Conservation (phyloP, 2,888 invertebrate genomes). For the Micropterix aruncella region DNA sequence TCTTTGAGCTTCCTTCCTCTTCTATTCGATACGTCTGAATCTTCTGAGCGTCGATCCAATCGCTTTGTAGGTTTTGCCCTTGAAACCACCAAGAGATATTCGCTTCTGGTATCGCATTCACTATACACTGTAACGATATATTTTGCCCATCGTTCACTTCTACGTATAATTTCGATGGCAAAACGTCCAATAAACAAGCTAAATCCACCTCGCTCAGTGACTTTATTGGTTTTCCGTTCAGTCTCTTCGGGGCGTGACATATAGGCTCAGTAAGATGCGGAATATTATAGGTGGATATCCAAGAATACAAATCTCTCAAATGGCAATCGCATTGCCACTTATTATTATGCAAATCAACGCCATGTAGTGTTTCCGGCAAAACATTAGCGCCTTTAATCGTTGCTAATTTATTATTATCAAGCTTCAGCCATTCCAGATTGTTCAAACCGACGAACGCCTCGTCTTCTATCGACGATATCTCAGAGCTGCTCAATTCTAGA, state of each 20-base stretch:
- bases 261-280: slow-evolving; percentile 67
- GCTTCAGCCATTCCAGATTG: slow-evolving; percentile 69
- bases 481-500: slow-evolving; percentile 70
- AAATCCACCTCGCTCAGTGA: slow-evolving; percentile 53
- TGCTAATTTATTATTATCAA: slow-evolving; percentile 69
- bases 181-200: slow-evolving; percentile 69
- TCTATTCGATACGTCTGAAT: slow-evolving; percentile 55
- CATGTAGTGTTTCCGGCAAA: slow-evolving; percentile 63
- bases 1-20: slow-evolving; percentile 58
- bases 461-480: slow-evolving; percentile 60
- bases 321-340: slow-evolving; percentile 84
- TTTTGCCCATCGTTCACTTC: slow-evolving; percentile 72
- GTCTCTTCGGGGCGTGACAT: slow-evolving; percentile 55
- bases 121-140: slow-evolving; percentile 65
- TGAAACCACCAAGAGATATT: slow-evolving; percentile 75
- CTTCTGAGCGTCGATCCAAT: slow-evolving; percentile 50
- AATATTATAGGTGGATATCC: slow-evolving; percentile 64
- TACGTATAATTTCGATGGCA: slow-evolving; percentile 57
- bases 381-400: slow-evolving; percentile 55
- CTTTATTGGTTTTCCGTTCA: slow-evolving; percentile 53
- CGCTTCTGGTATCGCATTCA: slow-evolving; percentile 70
- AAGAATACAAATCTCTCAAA: slow-evolving; percentile 59
- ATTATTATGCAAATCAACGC: slow-evolving; percentile 72
- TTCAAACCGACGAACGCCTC: slow-evolving; percentile 71
- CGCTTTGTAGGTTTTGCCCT: slow-evolving; percentile 66